phyloP scores from a whole-genome alignment of 2,113 vertebrate species.

The Gulo gulo region DNA sequence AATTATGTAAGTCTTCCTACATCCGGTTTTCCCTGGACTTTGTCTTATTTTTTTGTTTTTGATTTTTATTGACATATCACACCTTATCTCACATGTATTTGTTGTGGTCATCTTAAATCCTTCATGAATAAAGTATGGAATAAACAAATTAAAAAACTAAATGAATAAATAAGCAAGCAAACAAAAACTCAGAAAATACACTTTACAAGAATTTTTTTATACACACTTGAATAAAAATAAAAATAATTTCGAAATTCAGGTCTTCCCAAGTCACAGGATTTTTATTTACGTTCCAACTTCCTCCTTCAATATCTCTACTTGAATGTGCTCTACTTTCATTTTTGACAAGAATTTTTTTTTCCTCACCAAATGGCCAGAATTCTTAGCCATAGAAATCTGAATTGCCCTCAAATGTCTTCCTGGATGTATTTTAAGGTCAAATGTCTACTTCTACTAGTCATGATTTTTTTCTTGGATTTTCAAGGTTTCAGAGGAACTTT shows the following conservation, averaged over 20 bases:
- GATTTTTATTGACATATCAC: background rate
- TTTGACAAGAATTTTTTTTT: background rate
- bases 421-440: constrained; percentile 20
- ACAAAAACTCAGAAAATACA: background rate
- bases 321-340: background rate
- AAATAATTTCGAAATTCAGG: background rate
- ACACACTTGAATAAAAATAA: background rate
- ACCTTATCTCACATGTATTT: background rate
- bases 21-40: background rate
- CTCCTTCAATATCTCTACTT: background rate
- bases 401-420: background rate
- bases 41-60: background rate
- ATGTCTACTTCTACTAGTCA: background rate
- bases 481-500: background rate
- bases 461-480: background rate
- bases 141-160: background rate
- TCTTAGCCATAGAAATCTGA: background rate
- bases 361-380: background rate
- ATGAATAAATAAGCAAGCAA: background rate
- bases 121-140: background rate
- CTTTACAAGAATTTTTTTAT: background rate
- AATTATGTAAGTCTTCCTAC: background rate
- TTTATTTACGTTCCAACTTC: background rate
- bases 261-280: background rate
- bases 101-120: background rate